A percentile compares a stretch with the other conserved stretches of the same genome.
These are phyloP conservation scores for Siniperca knerii DNA, from an alignment of 2,113 vertebrate species.

Conservation along the genomic window DNA sequence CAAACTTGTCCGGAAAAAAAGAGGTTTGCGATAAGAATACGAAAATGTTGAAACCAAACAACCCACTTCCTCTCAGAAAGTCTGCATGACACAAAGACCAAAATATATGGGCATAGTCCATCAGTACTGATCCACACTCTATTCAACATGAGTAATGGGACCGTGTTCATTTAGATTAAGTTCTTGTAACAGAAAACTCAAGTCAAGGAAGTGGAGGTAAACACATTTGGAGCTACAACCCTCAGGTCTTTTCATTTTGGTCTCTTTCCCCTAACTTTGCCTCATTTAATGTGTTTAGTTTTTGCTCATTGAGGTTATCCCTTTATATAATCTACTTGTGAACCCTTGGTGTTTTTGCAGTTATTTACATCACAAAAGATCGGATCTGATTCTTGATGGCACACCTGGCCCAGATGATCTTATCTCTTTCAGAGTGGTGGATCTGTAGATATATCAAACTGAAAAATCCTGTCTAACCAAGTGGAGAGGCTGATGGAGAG, in stretches of 20 bases:
- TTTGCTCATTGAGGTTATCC: not conserved
- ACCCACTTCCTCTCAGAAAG: too few species aligned
- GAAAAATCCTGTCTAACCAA: not conserved
- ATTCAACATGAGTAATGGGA: too few species aligned
- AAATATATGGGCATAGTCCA: too few species aligned
- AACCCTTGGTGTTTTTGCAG: not conserved
- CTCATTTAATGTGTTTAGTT: not conserved
- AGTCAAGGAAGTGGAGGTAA: not conserved
- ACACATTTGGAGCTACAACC: not conserved
- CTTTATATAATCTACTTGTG: not conserved
- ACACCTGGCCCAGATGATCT: not conserved
- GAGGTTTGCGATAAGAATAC: not conserved
- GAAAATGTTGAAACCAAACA: not conserved
- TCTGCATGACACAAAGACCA: too few species aligned
- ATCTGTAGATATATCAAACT: not conserved
- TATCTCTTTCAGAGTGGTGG: not conserved
- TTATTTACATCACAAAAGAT: not conserved
- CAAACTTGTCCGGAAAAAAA: too few species aligned
- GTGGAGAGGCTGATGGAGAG: conserved; percentile 8
- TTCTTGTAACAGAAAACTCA: too few species aligned
- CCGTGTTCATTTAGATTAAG: too few species aligned
- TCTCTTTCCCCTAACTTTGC: not conserved
- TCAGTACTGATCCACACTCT: too few species aligned
- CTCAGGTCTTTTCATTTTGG: not conserved
- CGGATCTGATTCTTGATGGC: not conserved